Percentiles rank a stretch among this genome's conserved stretches.
Conservation (phyloP, 2,888 invertebrate species). For the Rhingia rostrata region DNA sequence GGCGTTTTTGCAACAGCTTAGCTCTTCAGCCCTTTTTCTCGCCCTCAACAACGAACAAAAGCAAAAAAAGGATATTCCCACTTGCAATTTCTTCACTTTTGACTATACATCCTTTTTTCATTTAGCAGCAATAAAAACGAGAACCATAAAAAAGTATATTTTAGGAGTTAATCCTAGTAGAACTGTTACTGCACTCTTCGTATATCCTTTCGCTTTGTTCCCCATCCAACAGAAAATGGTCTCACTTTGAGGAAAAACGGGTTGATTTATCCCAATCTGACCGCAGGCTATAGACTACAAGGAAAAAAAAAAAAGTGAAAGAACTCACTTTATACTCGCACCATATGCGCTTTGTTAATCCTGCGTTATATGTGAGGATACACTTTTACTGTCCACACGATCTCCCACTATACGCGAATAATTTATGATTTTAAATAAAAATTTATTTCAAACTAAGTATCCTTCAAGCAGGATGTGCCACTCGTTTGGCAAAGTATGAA, state of each 20-base stretch:
- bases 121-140: constrained; percentile 37
- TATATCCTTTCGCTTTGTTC: constrained; percentile 1
- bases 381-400: neutral
- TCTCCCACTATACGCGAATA: constrained; percentile 7
- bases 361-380: constrained; percentile 9
- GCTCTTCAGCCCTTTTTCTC: constrained; percentile 2
- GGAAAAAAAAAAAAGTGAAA: constrained; percentile 2
- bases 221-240: neutral
- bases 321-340: constrained; percentile 3
- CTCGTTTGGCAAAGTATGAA: constrained; percentile 35
- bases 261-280: constrained; percentile 51
- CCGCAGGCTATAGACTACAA: constrained; percentile 18
- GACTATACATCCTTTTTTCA: constrained; percentile 29
- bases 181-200: constrained; percentile 27
- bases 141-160: constrained; percentile 52
- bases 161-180: constrained; percentile 38
- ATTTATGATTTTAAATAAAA: constrained; percentile 52
- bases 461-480: constrained; percentile 25
- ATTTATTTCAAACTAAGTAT: constrained; percentile 33
- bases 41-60: neutral
- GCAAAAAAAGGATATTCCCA: constrained; percentile 27
- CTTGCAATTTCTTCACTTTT: constrained; percentile 47
- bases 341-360: constrained; percentile 54
- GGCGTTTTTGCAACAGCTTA: constrained; percentile 12
- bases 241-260: constrained; percentile 11